A percentile compares a stretch with the other conserved stretches of the same genome.
These are phyloP conservation scores for Apoderus coryli DNA, from an alignment of 2,888 invertebrate genomes.

Conservation along the genomic window DNA sequence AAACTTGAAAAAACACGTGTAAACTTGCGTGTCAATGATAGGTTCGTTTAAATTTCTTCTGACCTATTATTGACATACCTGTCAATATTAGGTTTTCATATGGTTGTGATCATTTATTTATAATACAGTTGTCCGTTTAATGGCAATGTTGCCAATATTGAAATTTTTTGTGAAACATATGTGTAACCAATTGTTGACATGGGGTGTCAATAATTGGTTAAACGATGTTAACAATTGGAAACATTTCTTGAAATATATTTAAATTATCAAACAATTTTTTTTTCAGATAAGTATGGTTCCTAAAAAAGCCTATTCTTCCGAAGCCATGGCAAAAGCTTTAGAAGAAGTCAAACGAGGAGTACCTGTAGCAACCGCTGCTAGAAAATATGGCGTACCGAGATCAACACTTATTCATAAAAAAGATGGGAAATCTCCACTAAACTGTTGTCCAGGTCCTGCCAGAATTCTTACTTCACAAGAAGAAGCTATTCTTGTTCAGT, in stretches of 20 bases:
- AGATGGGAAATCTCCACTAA: constrained; percentile 8
- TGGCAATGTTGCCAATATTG: constrained; percentile 2
- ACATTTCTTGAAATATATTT: no score
- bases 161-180: not conserved
- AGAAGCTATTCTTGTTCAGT: constrained; percentile 8
- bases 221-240: not conserved
- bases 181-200: constrained; percentile 1
- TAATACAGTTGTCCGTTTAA: not conserved
- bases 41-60: not conserved
- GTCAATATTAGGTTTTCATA: constrained; percentile 1
- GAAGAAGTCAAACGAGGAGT: constrained; percentile 1
- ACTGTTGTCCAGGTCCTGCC: constrained; percentile 6
- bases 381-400: constrained; percentile 9
- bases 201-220: constrained; percentile 2
- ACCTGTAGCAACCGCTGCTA: constrained; percentile 5
- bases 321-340: not conserved
- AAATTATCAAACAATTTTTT: no score
- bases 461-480: constrained; percentile 8
- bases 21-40: constrained; percentile 1
- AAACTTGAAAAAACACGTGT: not conserved
- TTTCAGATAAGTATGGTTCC: constrained; percentile 1
- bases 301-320: not conserved
- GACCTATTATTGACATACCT: constrained; percentile 1
- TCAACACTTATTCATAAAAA: constrained; percentile 8
- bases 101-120: not conserved